Evolutionary conservation across 2,113 vertebrate species (phyloP).

Genomic region (Trogon melanurus): DNA sequence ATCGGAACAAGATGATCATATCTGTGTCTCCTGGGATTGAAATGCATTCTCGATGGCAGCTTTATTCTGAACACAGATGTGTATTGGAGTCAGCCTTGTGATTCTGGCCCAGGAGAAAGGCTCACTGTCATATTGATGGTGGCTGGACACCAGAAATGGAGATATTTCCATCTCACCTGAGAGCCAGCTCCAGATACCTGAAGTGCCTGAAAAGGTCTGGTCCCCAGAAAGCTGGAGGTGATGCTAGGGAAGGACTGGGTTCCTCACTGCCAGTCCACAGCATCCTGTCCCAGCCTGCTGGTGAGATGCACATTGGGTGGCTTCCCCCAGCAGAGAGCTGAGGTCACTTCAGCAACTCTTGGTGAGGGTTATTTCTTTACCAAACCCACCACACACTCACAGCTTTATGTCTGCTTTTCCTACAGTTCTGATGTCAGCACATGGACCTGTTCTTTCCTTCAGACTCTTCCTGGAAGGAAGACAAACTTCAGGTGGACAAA

Average conservation of each 20-base stretch:
- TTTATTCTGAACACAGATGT: background rate
- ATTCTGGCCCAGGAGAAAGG: background rate
- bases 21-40: background rate
- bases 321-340: background rate
- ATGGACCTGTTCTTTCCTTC: background rate
- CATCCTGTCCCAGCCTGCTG: background rate
- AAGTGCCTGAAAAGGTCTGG: background rate
- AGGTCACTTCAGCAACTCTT: background rate
- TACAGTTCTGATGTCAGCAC: background rate
- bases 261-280: background rate
- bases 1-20: accelerated
- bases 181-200: background rate
- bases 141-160: background rate
- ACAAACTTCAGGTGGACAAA: background rate
- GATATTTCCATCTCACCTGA: background rate
- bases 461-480: background rate
- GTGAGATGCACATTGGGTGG: background rate
- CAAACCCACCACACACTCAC: background rate
- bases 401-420: background rate
- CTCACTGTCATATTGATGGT: background rate
- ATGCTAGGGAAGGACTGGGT: background rate
- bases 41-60: background rate
- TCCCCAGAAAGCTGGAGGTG: background rate
- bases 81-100: background rate
- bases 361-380: background rate